Base-by-base conservation (phyloP, 2,888 invertebrate species). In the Aethes cnicana region DNA sequence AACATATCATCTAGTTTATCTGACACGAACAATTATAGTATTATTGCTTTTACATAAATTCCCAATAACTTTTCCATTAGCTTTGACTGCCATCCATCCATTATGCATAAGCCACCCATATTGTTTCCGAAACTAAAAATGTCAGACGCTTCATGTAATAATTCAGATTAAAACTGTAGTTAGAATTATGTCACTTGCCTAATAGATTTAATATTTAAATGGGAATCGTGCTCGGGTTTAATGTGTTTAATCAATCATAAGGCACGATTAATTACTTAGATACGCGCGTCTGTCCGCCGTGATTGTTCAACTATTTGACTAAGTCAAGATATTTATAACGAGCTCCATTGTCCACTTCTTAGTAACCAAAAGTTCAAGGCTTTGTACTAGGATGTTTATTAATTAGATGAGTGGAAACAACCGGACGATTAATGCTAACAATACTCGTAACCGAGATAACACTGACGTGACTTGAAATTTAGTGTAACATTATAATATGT, bases 211-310 rank as follows among this genome's bases (percentile, higher is more conserved):
- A 80, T 85, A 88, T 89, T 87, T 77, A 86, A 87, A 89, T 87
- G 69, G 74, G 76, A 84, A 74, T 87, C 89, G 87, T 88, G 88
- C 81, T 73, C 74, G 76, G 69, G 65, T 80, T 77, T 85, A 87
- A 88, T 88, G 87, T 80, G 74, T 81, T 88, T 85, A 89, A 89
- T 89, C 88, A 88, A 89, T 89, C 89, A 88, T 84, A 81, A 77
- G 76, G 69, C 70, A 81, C 87, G 88, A 89, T 89, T 89, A 89
- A 88, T 89, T 89, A 87, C 82, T 74, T 60, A 84, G 88, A 88
- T 88, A 88, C 71, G 83, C 72, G 70, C 68, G 72, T 72, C 73
- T 70, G 74, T 80, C 71, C 72, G 71, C 74, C 68, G 68, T 68
- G 77, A 78, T 79, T 79, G 81, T 80, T 63, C 59, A 62, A 62